These are phyloP conservation scores for Amblyraja radiata DNA, from an alignment of 2,797 vertebrate species.

Conservation along the genomic window DNA sequence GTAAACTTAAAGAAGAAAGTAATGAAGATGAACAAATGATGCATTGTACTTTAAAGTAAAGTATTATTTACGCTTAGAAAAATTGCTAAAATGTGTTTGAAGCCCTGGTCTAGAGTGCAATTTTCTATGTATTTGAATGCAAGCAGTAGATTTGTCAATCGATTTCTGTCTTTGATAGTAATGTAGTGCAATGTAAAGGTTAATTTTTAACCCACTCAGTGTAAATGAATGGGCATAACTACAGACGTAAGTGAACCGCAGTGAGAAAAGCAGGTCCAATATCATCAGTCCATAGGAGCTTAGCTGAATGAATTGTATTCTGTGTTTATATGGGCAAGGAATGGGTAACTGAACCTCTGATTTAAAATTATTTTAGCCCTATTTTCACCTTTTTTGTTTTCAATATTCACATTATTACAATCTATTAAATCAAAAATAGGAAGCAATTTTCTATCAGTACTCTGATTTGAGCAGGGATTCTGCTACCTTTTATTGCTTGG, in stretches of 20 bases:
- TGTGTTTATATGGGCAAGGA: neutral
- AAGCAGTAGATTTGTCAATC: neutral
- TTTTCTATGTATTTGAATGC: neutral
- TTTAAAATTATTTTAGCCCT: neutral
- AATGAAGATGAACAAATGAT: neutral
- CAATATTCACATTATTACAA: conserved; percentile 61
- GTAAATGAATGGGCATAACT: neutral
- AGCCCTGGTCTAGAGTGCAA: neutral
- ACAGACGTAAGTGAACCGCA: neutral
- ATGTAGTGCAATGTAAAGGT: neutral
- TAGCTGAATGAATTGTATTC: neutral
- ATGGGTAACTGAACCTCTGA: neutral
- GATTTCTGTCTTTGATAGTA: neutral
- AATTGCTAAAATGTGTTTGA: neutral
- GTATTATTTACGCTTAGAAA: neutral
- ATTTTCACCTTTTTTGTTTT: conserved; percentile 43
- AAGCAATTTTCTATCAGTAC: conserved; percentile 66
- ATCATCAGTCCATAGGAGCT: neutral
- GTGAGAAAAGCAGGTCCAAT: neutral
- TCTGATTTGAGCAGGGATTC: conserved; percentile 63
- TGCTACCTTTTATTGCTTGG: conserved; percentile 57
- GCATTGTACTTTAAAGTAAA: neutral
- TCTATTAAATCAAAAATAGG: conserved; percentile 65
- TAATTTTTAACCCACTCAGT: neutral
- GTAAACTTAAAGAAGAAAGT: neutral